These are phyloP conservation scores for Eristalinus sepulchralis DNA, from an alignment of 2,888 invertebrate genomes.

Conservation along the genomic window DNA sequence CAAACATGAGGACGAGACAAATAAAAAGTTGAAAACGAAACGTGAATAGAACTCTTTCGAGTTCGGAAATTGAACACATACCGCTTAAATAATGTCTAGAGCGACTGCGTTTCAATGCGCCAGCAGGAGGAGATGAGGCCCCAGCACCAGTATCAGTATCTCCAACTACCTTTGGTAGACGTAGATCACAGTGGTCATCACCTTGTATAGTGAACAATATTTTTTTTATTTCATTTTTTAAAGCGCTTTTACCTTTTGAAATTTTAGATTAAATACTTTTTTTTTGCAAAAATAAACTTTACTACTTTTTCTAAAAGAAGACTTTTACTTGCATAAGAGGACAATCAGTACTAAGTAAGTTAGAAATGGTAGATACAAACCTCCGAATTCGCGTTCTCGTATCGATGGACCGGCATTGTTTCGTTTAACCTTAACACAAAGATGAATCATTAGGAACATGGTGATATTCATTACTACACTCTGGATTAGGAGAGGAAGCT, in stretches of 20 bases:
- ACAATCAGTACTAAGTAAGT: conserved; percentile 5
- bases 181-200: conserved; percentile 75
- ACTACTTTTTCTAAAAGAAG: conserved; percentile 1
- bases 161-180: conserved; percentile 79
- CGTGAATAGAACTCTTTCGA: conserved; percentile 8
- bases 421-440: conserved; percentile 93
- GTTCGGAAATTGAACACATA: conserved; percentile 73
- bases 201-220: conserved; percentile 65
- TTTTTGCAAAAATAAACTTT: conserved; percentile 11
- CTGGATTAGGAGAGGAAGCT: conserved; percentile 96
- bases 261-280: conserved; percentile 15
- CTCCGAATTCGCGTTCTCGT: conserved; percentile 90
- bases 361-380: conserved; percentile 82
- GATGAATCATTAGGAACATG: conserved; percentile 97
- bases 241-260: conserved; percentile 13
- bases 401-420: conserved; percentile 85
- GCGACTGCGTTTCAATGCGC: conserved; percentile 77
- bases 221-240: conserved; percentile 42
- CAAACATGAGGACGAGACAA: conserved; percentile 13
- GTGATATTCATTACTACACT: conserved; percentile 98
- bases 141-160: conserved; percentile 77
- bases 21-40: conserved; percentile 6
- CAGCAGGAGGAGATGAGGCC: conserved; percentile 76
- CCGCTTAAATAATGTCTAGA: conserved; percentile 81
- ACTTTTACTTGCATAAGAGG: conserved; percentile 19